Evolutionary conservation across 1,140 invertebrate species (phyloP).

Genomic region (Sinella curviseta): DNA sequence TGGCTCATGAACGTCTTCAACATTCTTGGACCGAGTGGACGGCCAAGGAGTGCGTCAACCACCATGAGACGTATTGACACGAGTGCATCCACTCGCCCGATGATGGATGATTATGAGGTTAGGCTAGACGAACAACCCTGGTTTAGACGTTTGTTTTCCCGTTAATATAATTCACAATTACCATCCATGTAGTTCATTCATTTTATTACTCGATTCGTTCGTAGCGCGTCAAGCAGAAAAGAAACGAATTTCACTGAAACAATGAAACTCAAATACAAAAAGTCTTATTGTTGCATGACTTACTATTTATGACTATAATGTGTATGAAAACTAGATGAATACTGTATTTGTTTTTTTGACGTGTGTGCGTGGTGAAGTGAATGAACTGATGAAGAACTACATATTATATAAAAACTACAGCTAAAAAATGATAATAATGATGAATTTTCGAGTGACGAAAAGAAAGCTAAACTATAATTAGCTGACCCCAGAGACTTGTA

Average conservation of each 20-base stretch:
- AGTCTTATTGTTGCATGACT: not conserved
- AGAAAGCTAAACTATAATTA: slow-evolving; percentile 7
- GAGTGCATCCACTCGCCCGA: slow-evolving; percentile 80
- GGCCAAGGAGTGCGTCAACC: slow-evolving; percentile 64
- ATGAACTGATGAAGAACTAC: not conserved
- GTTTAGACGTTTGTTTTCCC: slow-evolving; percentile 32
- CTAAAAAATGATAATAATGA: not conserved
- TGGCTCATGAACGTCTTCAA: slow-evolving; percentile 79
- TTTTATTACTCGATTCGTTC: no score
- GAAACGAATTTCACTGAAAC: not conserved
- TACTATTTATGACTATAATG: not conserved
- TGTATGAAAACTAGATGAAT: not conserved
- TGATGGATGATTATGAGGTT: slow-evolving; percentile 86
- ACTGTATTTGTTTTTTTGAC: no score
- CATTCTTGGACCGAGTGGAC: slow-evolving; percentile 47
- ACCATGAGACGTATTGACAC: slow-evolving; percentile 84
- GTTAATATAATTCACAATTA: not conserved
- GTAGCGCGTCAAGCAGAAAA: no score
- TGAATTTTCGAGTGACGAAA: no score
- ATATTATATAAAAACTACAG: not conserved
- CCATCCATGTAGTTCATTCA: no score
- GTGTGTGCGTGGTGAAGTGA: no score
- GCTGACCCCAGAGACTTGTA: slow-evolving; percentile 4
- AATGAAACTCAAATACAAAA: slow-evolving; percentile 3
- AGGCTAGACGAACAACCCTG: slow-evolving; percentile 42